A percentile compares a stretch with the other conserved stretches of the same genome.
Evolutionary conservation across 2,888 invertebrate genomes (phyloP).

Genomic region (Cerastis rubricosa): DNA sequence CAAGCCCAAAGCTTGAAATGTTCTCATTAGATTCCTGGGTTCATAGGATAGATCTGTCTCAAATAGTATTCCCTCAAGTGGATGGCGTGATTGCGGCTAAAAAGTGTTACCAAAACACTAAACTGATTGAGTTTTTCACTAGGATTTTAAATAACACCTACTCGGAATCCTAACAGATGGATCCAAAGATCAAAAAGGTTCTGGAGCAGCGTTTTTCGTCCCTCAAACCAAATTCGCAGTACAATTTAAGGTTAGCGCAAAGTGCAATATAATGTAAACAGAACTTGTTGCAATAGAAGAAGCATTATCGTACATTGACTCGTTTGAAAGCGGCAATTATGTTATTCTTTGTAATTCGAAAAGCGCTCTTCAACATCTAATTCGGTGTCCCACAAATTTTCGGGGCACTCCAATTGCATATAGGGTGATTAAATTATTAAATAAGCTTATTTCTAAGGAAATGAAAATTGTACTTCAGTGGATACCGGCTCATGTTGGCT

Average conservation of each 20-base stretch:
- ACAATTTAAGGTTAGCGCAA: not conserved
- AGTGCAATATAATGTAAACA: not conserved
- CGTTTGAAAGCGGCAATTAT: slow-evolving; percentile 1
- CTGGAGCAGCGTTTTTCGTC: not conserved
- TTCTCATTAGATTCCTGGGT: not conserved
- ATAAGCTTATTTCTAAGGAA: too few species aligned
- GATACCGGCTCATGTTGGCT: too few species aligned
- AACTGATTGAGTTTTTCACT: too few species aligned
- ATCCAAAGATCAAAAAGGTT: not conserved
- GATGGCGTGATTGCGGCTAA: not conserved
- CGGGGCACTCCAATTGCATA: not conserved
- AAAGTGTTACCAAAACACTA: not conserved
- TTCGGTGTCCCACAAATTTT: not conserved
- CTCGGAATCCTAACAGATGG: not conserved
- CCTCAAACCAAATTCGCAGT: slow-evolving; percentile 1
- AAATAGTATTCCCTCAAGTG: not conserved
- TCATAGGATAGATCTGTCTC: not conserved
- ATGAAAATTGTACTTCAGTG: too few species aligned
- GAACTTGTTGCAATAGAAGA: not conserved
- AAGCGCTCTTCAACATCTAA: slow-evolving; percentile 4
- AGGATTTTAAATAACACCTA: not conserved
- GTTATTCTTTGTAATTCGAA: slow-evolving; percentile 3
- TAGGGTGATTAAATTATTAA: too few species aligned
- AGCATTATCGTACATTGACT: not conserved
- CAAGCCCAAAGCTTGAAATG: slow-evolving; percentile 1